Conservation (phyloP, 2,888 invertebrate genomes). For the Agrochola litura region DNA sequence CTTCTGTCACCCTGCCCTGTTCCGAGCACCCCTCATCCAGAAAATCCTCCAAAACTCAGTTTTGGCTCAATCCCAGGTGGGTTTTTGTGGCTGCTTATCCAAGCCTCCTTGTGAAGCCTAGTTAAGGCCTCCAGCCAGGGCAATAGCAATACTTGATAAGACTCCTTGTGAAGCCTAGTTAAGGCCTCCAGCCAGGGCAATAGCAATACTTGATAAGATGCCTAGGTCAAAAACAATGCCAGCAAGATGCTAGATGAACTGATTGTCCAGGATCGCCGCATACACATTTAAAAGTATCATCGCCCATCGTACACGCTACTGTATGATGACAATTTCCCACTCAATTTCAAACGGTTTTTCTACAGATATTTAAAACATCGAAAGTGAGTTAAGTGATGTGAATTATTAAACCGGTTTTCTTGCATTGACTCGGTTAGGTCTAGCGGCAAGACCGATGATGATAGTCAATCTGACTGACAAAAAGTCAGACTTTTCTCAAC, state of each 20-base stretch:
- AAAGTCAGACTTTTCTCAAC: too few relatives aligned
- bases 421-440: slow-evolving; percentile 1
- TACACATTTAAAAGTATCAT: not conserved
- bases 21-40: not conserved
- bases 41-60: not conserved
- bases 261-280: not conserved
- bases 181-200: not conserved
- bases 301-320: not conserved
- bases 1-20: not conserved
- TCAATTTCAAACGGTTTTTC: not conserved
- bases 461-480: too few relatives aligned
- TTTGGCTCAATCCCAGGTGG: not conserved
- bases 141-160: too few relatives aligned
- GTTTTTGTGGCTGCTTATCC: not conserved
- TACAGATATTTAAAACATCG: not conserved
- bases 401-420: not conserved
- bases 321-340: not conserved
- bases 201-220: not conserved
- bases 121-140: not conserved
- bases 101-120: not conserved
- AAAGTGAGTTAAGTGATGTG: not conserved
- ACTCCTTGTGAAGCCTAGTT: not conserved
- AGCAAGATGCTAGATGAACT: not conserved
- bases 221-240: not conserved
- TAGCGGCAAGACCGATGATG: too few relatives aligned